A percentile compares a stretch with the other conserved stretches of the same genome.
Evolutionary conservation across 2,888 invertebrate species (phyloP).

Genomic region (Macaria liturata): DNA sequence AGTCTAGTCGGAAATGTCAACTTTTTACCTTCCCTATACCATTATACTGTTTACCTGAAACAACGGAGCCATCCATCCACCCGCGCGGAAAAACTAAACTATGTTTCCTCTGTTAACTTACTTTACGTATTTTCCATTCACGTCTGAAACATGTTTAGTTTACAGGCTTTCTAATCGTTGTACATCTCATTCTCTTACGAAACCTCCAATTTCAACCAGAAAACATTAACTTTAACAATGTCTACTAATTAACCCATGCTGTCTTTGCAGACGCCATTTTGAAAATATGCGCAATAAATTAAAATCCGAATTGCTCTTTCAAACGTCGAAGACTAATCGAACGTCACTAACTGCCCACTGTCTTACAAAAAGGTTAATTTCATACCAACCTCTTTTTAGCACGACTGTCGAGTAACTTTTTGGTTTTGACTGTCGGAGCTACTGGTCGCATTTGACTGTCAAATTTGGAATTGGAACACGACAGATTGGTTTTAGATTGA

Average conservation of each 20-base stretch:
- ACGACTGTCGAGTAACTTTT: neutral
- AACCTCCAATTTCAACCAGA: conserved; percentile 42
- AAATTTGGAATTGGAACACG: conserved; percentile 62
- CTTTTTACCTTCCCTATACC: too few relatives aligned
- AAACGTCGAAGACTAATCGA: conserved; percentile 69
- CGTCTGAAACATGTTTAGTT: too few relatives aligned
- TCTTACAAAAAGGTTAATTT: conserved; percentile 17
- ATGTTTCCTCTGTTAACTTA: too few relatives aligned
- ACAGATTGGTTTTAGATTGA: conserved; percentile 41
- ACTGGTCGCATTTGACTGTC: conserved; percentile 53
- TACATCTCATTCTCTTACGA: conserved; percentile 27
- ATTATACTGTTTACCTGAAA: too few relatives aligned
- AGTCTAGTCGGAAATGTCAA: too few relatives aligned
- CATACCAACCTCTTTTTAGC: conserved; percentile 24
- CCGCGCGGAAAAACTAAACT: too few relatives aligned
- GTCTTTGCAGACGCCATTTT: conserved; percentile 57
- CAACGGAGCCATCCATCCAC: too few relatives aligned
- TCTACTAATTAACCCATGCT: conserved; percentile 62
- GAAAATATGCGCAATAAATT: conserved; percentile 68
- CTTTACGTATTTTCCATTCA: too few relatives aligned
- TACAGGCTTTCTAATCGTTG: too few relatives aligned
- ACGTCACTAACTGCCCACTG: conserved; percentile 47
- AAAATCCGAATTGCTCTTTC: conserved; percentile 70
- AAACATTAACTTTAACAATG: conserved; percentile 47
- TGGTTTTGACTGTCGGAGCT: conserved; percentile 35